Evolutionary conservation across 2,888 invertebrate genomes (phyloP).

Genomic region (Atethmia centrago): DNA sequence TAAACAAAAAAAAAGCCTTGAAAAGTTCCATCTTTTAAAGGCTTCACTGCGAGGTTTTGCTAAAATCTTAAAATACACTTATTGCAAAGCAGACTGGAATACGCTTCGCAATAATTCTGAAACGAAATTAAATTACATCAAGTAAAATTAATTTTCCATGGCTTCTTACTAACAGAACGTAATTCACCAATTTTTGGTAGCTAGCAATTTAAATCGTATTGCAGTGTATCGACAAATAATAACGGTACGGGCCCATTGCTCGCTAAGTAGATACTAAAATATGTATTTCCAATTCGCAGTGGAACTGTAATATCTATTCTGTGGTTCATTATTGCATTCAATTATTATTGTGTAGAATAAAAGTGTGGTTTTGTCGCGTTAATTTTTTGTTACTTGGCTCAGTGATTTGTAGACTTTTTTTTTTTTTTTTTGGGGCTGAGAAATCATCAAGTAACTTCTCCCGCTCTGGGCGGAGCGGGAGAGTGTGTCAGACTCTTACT

Average conservation of each 20-base stretch:
- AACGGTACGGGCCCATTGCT: constrained; percentile 37
- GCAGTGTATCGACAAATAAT: constrained; percentile 55
- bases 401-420: not conserved
- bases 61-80: constrained; percentile 32
- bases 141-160: constrained; percentile 60
- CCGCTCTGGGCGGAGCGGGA: too few species aligned
- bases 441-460: too few species aligned
- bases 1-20: too few species aligned
- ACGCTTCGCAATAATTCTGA: constrained; percentile 46
- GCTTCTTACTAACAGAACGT: constrained; percentile 55
- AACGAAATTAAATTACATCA: constrained; percentile 63
- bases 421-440: too few species aligned
- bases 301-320: constrained; percentile 43
- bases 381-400: not conserved
- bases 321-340: constrained; percentile 44
- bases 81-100: constrained; percentile 22
- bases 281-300: constrained; percentile 60
- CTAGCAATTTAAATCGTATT: constrained; percentile 62
- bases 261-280: constrained; percentile 60
- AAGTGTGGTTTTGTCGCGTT: constrained; percentile 16
- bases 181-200: constrained; percentile 57
- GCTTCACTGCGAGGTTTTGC: constrained; percentile 2
- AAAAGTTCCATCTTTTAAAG: too few species aligned
- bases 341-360: constrained; percentile 24
- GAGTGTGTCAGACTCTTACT: too few species aligned